A percentile compares a stretch with the other conserved stretches of the same genome.
These are phyloP conservation scores for Watsonalla binaria DNA, from an alignment of 2,888 invertebrate species.

Conservation along the genomic window DNA sequence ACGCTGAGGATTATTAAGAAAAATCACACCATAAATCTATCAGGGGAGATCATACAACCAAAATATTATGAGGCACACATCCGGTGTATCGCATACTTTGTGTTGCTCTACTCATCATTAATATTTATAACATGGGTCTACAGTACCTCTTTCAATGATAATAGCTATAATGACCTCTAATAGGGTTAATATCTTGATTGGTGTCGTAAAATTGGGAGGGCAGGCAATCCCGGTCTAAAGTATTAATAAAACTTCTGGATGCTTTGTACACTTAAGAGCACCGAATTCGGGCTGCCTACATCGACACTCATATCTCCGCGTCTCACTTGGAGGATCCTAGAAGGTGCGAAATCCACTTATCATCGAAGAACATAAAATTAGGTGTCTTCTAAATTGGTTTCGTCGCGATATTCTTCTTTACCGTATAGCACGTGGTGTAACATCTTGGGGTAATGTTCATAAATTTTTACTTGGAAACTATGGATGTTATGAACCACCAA, in stretches of 20 bases:
- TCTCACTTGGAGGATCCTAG: no score
- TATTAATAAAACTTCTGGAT: neutral
- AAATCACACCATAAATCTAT: neutral
- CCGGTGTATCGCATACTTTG: slow-evolving; percentile 5
- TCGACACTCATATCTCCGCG: no score
- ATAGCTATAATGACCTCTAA: slow-evolving; percentile 57
- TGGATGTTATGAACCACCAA: no score
- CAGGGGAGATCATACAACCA: neutral
- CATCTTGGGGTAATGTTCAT: no score
- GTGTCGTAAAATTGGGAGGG: slow-evolving; percentile 55
- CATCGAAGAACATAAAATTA: no score
- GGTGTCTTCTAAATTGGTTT: no score
- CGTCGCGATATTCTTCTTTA: no score
- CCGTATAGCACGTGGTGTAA: no score
- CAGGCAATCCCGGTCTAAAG: slow-evolving; percentile 8
- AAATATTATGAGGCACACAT: slow-evolving; percentile 1
- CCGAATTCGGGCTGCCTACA: no score
- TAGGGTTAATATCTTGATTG: slow-evolving; percentile 62
- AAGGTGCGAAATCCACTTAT: no score
- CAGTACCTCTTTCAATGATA: slow-evolving; percentile 43
- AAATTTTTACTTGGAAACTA: no score
- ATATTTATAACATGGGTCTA: slow-evolving; percentile 41
- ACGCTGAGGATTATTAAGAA: neutral
- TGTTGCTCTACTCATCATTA: slow-evolving; percentile 32
- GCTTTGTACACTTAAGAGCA: neutral